phyloP scores from a whole-genome alignment of 2,888 invertebrate species.

The Sinotaia quadrata region DNA sequence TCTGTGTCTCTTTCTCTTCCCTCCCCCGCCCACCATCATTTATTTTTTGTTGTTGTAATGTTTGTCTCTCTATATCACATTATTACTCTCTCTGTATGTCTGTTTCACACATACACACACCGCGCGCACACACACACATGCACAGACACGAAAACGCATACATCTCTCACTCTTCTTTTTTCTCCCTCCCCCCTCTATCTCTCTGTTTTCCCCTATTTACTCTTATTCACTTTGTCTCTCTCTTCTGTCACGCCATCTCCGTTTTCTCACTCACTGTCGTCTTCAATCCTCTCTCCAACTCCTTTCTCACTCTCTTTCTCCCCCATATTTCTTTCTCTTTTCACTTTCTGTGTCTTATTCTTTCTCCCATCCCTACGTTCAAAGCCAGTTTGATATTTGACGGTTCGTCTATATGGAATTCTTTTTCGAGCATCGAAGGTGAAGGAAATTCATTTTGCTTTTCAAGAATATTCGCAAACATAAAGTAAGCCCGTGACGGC shows the following conservation, averaged over 20 bases:
- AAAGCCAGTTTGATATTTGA: too few relatives aligned
- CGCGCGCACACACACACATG: too few relatives aligned
- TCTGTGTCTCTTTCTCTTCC: neutral
- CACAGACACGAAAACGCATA: too few relatives aligned
- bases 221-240: neutral
- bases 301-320: neutral
- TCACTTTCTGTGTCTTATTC: neutral
- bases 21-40: neutral
- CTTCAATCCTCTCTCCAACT: neutral
- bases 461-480: neutral
- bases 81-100: neutral
- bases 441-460: neutral
- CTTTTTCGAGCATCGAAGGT: too few relatives aligned
- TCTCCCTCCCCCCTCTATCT: neutral
- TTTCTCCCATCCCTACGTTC: neutral
- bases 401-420: too few relatives aligned
- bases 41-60: too few relatives aligned
- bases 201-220: neutral
- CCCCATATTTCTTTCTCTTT: neutral
- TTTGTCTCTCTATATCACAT: constrained; percentile 1
- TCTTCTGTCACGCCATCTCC: neutral
- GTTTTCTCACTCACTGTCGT: neutral
- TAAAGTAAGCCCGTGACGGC: too few relatives aligned
- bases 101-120: too few relatives aligned
- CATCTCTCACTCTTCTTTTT: neutral